Base-by-base conservation (phyloP, 1,140 invertebrate genomes). In the Orchesella cincta region DNA sequence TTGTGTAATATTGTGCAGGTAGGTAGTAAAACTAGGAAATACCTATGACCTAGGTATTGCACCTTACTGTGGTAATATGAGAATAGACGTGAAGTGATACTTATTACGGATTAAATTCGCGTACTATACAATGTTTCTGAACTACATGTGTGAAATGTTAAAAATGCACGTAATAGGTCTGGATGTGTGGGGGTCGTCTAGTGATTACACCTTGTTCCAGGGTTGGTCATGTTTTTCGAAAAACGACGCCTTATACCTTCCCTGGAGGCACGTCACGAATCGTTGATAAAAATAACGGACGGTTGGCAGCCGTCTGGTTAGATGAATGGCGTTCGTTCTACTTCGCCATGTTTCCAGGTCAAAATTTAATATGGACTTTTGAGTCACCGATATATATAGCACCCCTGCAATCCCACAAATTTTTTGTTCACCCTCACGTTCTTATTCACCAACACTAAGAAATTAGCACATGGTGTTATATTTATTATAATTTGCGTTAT, bases 211-310 rank as follows among this genome's bases (percentile, higher is more conserved):
- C 94, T 82, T 96, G 94, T 86, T 95, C 93, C 81, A 93, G 94
- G 87, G 95, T 97, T 82, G 94, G 95, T 82, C 96, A 98, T 88
- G 96, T 99, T 82, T 99, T 99, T 90, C 91, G 97, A 84, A 99
- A 99, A 89, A 96, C 97, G 83, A 98, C 96, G 82, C 98, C 98
- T 54, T 99, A 99, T 87, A 96, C 95, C 82, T 99, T 99, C 89
- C 98, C 98, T 77, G 97, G 97, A 83, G 98, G 98, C 83, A 98
- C 96, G 82, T 94, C 95, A 85, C 93, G 94, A 85, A 96, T 99
- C 86, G 94, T 99, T 87, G 97, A 99, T 90, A 95, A 97, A 89
- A 98, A 98, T 90, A 96, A 97, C 90, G 95, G 94, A 82, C 90
- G 96, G 83, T 90, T 98, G 83, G 96, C 95, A 79, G 94, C 96